Conservation (phyloP, 2,888 invertebrate species). For the Pristionchus japonicus region DNA sequence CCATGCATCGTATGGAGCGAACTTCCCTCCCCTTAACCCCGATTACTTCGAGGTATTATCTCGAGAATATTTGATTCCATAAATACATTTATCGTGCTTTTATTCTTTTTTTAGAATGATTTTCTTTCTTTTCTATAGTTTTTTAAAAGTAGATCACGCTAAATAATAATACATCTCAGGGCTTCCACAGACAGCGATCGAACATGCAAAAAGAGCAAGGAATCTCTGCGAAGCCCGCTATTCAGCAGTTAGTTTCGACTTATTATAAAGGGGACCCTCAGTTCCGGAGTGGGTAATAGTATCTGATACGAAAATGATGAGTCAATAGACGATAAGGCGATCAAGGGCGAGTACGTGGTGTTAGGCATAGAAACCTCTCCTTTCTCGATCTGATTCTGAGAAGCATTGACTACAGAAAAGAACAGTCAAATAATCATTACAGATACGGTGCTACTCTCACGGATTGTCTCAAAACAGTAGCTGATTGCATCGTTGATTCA, state of each 20-base stretch:
- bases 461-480: background rate
- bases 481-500: conserved; percentile 9
- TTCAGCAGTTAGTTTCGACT: background rate
- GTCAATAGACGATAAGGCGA: no score
- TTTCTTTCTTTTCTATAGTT: background rate
- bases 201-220: background rate
- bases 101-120: no score
- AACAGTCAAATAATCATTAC: background rate
- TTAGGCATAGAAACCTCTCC: no score
- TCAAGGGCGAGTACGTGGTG: no score
- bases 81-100: no score
- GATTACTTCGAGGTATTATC: background rate
- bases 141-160: background rate
- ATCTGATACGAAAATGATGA: no score
- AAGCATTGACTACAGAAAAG: no score
- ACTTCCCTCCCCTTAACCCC: background rate
- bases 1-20: background rate
- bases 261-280: no score
- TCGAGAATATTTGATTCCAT: background rate
- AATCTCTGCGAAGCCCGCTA: conserved; percentile 10
- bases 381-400: background rate
- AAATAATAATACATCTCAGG: background rate
- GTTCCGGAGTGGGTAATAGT: no score
- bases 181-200: background rate
- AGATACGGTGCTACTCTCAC: background rate